Conservation (phyloP, 2,113 vertebrate genomes). For the Acanthochromis polyacanthus region DNA sequence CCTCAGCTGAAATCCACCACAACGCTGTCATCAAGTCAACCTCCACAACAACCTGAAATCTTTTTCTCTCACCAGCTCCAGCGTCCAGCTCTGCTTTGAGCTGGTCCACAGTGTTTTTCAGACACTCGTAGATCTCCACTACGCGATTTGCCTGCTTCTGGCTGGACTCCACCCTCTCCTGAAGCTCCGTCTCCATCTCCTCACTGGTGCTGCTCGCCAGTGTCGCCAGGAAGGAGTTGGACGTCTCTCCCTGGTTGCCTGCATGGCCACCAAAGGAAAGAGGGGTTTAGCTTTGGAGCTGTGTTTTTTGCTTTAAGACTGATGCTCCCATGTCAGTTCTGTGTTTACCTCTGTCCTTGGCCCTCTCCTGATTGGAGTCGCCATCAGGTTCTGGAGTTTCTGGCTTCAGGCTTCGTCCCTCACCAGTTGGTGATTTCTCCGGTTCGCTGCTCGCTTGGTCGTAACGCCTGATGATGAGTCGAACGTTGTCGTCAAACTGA, state of each 20-base stretch:
- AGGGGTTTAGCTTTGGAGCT: not conserved
- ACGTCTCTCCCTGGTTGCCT: conserved; percentile 88
- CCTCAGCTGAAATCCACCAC: not conserved
- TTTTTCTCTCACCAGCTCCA: conserved; percentile 71
- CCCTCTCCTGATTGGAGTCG: conserved; percentile 95
- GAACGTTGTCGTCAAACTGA: conserved; percentile 95
- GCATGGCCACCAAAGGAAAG: not conserved
- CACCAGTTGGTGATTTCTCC: conserved; percentile 86
- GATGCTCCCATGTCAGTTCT: not conserved
- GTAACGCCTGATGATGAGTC: conserved; percentile 89
- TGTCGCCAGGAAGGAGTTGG: conserved; percentile 94
- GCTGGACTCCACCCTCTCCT: conserved; percentile 94
- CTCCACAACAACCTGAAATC: not conserved
- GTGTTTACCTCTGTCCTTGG: conserved; percentile 81
- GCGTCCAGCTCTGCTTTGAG: conserved; percentile 78
- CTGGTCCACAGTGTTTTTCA: conserved; percentile 84
- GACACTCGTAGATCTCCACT: conserved; percentile 89
- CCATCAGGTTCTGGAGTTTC: conserved; percentile 94
- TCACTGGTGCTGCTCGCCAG: conserved; percentile 97
- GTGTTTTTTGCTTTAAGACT: not conserved
- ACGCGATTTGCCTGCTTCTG: conserved; percentile 89
- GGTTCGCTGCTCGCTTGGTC: conserved; percentile 88
- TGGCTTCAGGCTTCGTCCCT: conserved; percentile 86
- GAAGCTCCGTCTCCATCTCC: conserved; percentile 96
- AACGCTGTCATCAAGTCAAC: not conserved